Evolutionary conservation across 2,113 vertebrate species (phyloP), one percentile per base, ranked within the genome.

Genomic region (Diglossa brunneiventris): DNA sequence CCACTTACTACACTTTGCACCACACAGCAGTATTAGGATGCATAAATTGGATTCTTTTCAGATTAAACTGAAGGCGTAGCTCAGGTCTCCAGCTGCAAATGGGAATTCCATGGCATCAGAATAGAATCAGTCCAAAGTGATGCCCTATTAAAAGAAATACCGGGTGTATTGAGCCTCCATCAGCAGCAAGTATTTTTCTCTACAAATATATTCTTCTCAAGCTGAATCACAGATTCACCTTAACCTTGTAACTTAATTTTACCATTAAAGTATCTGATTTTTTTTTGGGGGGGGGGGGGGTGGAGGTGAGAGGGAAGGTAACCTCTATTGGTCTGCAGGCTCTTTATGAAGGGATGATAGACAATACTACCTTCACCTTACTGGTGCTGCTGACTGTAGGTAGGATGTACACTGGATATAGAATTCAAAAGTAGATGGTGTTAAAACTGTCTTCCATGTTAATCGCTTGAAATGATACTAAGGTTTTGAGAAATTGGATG

Each of bases 271-370:
- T 68, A 16, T 68, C 42, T 62, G 18, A 56, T 64, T 9, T 83
- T 1, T 3, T 88, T 30, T 9, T 1, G 2, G 7, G 17, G 3
- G 27, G 3, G 2, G 15, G 7, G 19, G 3, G 16, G 44, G 44
- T 44, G 9, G 44, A 77, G 17, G 11, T 37, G 37, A 68, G 62
- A 77, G 27, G 72, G 17, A 68, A 44, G 26, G 12, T 24, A 27
- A 58, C 19, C 2, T 52, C 46, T 52, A 0, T 4, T 47, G 44
- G 28, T 58, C 15, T 62, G 21, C 17, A 70, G 15, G n/a, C 44
- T 75, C 26, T 88, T 46, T 72, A 3, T 44, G 37, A 87, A 41
- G 15, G 10, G 14, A 15, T 33, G 16, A 35, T 74, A 28, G 30
- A 37, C n/a, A 49, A 47, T 27, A n/a, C 26, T 49, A 15, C 22